phyloP scores from a whole-genome alignment of 1,140 invertebrate genomes.

The Drosophila kanapiae region DNA sequence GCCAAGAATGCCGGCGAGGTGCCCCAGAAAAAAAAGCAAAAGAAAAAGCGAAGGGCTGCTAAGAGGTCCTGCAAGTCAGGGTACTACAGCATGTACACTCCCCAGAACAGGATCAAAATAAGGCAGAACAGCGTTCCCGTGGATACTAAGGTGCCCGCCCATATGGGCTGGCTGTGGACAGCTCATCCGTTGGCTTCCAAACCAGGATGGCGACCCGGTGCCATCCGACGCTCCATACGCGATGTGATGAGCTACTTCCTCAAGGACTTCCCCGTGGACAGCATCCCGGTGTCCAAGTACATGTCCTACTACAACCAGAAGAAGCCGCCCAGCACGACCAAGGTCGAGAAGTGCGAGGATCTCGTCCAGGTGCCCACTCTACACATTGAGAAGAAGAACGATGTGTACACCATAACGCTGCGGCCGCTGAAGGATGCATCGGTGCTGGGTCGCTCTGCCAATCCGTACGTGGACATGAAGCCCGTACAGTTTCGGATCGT shows the following conservation, averaged over 20 bases:
- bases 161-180: slow-evolving; percentile 85
- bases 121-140: slow-evolving; percentile 22
- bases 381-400: slow-evolving; percentile 79
- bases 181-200: slow-evolving; percentile 44
- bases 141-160: slow-evolving; percentile 56
- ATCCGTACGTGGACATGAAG: slow-evolving; percentile 77
- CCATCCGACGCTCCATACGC: slow-evolving; percentile 74
- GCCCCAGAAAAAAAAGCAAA: slow-evolving; percentile 9
- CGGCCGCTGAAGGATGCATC: slow-evolving; percentile 67
- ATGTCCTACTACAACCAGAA: slow-evolving; percentile 58
- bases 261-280: slow-evolving; percentile 73
- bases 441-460: slow-evolving; percentile 50
- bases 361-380: slow-evolving; percentile 73
- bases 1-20: background rate
- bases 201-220: slow-evolving; percentile 73
- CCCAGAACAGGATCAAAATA: background rate
- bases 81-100: slow-evolving; percentile 35
- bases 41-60: background rate
- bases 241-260: slow-evolving; percentile 79
- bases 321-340: background rate
- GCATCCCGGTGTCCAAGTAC: slow-evolving; percentile 65
- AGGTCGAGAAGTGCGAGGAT: slow-evolving; percentile 24
- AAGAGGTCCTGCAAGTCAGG: slow-evolving; percentile 34
- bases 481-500: slow-evolving; percentile 78
- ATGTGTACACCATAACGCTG: slow-evolving; percentile 74